A percentile compares a stretch with the other conserved stretches of the same genome.
These are phyloP conservation scores for Tachina grossa DNA, from an alignment of 2,888 invertebrate species.

Conservation along the genomic window DNA sequence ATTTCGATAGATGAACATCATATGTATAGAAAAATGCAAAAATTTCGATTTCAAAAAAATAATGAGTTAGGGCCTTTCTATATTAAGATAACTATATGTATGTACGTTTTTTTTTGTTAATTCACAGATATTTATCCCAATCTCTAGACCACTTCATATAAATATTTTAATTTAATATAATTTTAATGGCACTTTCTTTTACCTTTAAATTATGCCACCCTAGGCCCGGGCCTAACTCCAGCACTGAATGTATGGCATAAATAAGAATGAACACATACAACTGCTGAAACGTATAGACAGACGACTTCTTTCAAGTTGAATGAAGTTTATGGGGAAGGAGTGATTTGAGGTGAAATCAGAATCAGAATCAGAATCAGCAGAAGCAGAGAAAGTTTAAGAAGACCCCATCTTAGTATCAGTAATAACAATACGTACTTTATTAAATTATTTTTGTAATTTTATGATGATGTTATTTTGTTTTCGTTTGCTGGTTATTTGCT, in stretches of 20 bases:
- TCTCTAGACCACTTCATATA: too few relatives aligned
- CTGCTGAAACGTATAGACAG: conserved; percentile 27
- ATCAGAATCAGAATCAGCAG: not conserved
- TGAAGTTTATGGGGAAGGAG: conserved; percentile 25
- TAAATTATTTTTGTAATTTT: conserved; percentile 68
- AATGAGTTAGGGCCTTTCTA: too few relatives aligned
- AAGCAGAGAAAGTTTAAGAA: conserved; percentile 14
- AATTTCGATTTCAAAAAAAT: too few relatives aligned
- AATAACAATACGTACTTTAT: conserved; percentile 64
- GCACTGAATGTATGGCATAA: not conserved
- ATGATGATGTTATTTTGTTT: conserved; percentile 62
- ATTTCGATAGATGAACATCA: too few relatives aligned
- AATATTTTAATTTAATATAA: too few relatives aligned
- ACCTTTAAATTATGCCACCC: too few relatives aligned
- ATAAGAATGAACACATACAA: conserved; percentile 26
- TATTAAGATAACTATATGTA: too few relatives aligned
- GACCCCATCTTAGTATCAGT: conserved; percentile 4
- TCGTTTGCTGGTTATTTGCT: conserved; percentile 48
- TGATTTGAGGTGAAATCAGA: conserved; percentile 11
- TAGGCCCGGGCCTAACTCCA: too few relatives aligned
- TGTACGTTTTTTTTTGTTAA: too few relatives aligned
- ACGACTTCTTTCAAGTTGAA: conserved; percentile 22
- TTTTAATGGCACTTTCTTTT: too few relatives aligned
- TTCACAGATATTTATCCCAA: too few relatives aligned
- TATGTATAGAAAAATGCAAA: too few relatives aligned